A percentile compares a stretch with the other conserved stretches of the same genome.
Conservation (phyloP, 1,140 invertebrate genomes). For the Heliothis subflexa region DNA sequence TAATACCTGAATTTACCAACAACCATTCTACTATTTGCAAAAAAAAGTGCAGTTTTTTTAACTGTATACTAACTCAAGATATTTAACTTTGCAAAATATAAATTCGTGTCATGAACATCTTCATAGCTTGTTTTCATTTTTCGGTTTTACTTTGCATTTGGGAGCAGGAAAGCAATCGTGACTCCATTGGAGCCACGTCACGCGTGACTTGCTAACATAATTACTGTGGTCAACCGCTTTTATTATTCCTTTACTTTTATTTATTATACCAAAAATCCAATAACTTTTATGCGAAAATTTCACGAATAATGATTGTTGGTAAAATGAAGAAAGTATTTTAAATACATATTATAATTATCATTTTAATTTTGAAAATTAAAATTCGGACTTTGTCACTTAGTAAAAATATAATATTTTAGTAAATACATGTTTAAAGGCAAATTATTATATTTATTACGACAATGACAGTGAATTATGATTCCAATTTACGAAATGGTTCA, state of each 20-base stretch:
- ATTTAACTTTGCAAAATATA: conserved; percentile 3
- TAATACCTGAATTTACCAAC: conserved; percentile 20
- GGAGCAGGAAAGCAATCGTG: conserved; percentile 23
- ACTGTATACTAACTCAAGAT: neutral
- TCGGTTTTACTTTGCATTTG: conserved; percentile 30
- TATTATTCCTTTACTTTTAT: conserved; percentile 17
- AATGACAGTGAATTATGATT: conserved; percentile 14
- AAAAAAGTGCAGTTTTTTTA: neutral
- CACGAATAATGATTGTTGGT: neutral
- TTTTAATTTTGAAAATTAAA: conserved; percentile 12
- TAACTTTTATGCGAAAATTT: neutral
- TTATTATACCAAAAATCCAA: neutral
- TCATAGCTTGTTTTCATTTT: conserved; percentile 28
- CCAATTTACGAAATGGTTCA: conserved; percentile 42
- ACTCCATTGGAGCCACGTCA: neutral
- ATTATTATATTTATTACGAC: conserved; percentile 3
- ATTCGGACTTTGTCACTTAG: conserved; percentile 14
- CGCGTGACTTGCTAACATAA: conserved; percentile 37
- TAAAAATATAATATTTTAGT: conserved; percentile 17
- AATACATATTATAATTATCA: neutral
- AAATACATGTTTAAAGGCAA: conserved; percentile 4
- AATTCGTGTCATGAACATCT: conserved; percentile 24
- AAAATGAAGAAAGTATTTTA: neutral
- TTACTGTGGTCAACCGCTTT: conserved; percentile 4
- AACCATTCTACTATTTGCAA: neutral